Percentiles rank a stretch among this genome's conserved stretches.
phyloP scores from a whole-genome alignment of 2,888 invertebrate species.

The Litoditis marina region DNA sequence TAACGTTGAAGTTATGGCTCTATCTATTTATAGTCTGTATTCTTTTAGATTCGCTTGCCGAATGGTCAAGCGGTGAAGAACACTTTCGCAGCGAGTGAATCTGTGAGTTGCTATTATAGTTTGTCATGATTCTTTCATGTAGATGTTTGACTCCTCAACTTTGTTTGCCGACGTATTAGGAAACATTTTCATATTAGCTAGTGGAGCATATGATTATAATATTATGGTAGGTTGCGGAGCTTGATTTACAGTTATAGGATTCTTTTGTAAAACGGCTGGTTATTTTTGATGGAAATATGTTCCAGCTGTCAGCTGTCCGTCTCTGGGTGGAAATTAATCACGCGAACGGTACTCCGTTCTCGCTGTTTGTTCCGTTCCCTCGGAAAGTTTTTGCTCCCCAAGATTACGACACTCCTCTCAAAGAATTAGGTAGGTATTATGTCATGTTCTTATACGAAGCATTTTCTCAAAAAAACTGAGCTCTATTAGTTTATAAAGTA shows the following conservation, averaged over 20 bases:
- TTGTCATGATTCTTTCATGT: neutral
- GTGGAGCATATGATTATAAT: too few relatives aligned
- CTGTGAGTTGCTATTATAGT: conserved; percentile 12
- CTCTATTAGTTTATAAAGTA: neutral
- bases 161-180: too few relatives aligned
- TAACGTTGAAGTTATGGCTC: too few relatives aligned
- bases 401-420: conserved; percentile 84
- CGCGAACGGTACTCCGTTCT: conserved; percentile 72
- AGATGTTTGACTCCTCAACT: too few relatives aligned
- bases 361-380: conserved; percentile 86
- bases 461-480: too few relatives aligned
- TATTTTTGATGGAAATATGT: conserved; percentile 1
- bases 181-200: too few relatives aligned
- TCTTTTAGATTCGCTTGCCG: conserved; percentile 70
- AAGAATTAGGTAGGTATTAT: conserved; percentile 72
- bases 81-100: conserved; percentile 80
- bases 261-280: neutral
- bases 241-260: neutral
- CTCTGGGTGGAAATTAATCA: conserved; percentile 82
- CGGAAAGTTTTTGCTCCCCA: conserved; percentile 79
- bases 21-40: neutral
- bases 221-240: neutral
- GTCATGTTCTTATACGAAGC: neutral
- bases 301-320: conserved; percentile 79
- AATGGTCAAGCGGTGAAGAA: conserved; percentile 75